Evolutionary conservation across 2,113 vertebrate species (phyloP).

Genomic region (Anoura caudifer): DNA sequence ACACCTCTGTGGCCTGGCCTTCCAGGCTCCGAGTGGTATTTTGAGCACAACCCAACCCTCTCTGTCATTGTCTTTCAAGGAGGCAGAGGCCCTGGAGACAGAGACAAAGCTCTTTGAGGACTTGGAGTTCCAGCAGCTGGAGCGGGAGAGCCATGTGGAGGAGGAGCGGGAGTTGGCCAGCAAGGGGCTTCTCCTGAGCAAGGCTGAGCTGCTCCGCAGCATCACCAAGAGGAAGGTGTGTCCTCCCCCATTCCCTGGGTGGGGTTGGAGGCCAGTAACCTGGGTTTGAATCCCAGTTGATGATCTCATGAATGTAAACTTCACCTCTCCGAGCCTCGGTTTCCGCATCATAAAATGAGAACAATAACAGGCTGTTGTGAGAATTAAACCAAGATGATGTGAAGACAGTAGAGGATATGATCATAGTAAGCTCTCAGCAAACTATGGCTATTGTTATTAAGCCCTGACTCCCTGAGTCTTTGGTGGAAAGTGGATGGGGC

Average conservation of each 20-base stretch:
- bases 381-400: background rate
- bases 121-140: slow-evolving; percentile 98
- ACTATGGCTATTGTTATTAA: background rate
- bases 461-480: background rate
- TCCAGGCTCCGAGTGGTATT: background rate
- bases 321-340: background rate
- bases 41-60: background rate
- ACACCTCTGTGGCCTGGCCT: slow-evolving; percentile 23
- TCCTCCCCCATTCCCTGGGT: rapidly evolving
- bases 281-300: background rate
- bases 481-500: background rate
- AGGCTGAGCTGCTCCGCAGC: slow-evolving; percentile 86
- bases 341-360: background rate
- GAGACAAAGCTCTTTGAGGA: slow-evolving; percentile 95
- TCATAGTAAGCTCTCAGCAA: background rate
- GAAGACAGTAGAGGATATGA: background rate
- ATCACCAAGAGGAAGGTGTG: slow-evolving; percentile 90
- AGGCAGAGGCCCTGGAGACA: slow-evolving; percentile 90
- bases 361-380: background rate
- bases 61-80: slow-evolving; percentile 79
- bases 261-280: background rate
- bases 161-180: slow-evolving; percentile 90
- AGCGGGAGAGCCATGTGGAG: slow-evolving; percentile 93
- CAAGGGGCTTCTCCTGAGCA: slow-evolving; percentile 91
- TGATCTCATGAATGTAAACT: background rate